A percentile compares a stretch with the other conserved stretches of the same genome.
phyloP scores from a whole-genome alignment of 2,797 vertebrate genomes.

The Malurus leucopterus region DNA sequence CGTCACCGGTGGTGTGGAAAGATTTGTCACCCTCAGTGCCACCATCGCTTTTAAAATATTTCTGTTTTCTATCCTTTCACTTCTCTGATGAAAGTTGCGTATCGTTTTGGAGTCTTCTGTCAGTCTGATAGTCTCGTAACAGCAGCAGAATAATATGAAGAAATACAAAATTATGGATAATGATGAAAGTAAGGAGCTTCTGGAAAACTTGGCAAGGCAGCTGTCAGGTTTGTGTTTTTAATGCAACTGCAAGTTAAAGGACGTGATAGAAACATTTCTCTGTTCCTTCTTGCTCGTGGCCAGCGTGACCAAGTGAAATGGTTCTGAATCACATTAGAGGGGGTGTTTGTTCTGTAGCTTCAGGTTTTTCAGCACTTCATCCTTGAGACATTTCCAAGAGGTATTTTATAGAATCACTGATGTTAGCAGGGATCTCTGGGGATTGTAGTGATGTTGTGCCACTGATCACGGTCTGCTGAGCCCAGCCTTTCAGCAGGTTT shows the following conservation, averaged over 20 bases:
- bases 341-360: not conserved
- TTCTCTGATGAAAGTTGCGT: not conserved
- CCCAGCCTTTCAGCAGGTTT: not conserved
- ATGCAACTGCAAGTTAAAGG: not conserved
- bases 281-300: not conserved
- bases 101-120: not conserved
- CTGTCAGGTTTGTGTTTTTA: not conserved
- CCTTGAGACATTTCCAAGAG: not conserved
- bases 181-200: not conserved
- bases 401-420: not conserved
- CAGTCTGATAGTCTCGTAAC: not conserved
- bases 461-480: accelerated
- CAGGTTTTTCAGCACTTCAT: not conserved
- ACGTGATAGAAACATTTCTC: not conserved
- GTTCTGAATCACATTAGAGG: not conserved
- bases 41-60: not conserved
- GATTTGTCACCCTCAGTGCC: not conserved
- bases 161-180: not conserved
- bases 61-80: not conserved
- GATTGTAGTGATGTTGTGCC: not conserved
- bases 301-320: not conserved
- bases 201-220: not conserved
- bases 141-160: not conserved
- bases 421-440: not conserved
- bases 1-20: not conserved